Conservation (phyloP, 1,140 invertebrate genomes). For the Tribolium madens region DNA sequence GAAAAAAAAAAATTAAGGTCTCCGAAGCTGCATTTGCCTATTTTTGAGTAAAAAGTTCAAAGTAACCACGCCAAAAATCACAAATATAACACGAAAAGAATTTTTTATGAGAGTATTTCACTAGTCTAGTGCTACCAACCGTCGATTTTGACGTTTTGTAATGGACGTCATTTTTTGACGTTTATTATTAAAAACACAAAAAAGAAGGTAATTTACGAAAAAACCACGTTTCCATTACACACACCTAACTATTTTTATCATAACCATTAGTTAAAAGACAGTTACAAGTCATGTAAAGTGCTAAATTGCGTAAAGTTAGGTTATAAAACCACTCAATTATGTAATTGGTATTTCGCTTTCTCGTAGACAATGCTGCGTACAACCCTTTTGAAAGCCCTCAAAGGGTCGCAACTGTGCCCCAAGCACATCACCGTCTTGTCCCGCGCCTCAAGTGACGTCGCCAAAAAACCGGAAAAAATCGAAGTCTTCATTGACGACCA, state of each 20-base stretch:
- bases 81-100: no score
- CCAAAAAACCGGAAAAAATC: constrained; percentile 81
- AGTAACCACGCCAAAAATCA: no score
- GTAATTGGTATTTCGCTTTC: neutral
- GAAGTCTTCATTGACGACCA: constrained; percentile 99
- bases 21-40: no score
- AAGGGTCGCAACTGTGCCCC: constrained; percentile 58
- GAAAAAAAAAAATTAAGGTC: no score
- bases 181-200: constrained; percentile 4
- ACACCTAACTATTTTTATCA: no score
- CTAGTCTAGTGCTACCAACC: no score
- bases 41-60: no score
- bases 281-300: no score
- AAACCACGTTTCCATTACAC: no score
- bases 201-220: constrained; percentile 1
- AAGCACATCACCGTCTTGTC: constrained; percentile 54
- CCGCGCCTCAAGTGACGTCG: constrained; percentile 57
- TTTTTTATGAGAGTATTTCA: no score
- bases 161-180: constrained; percentile 37
- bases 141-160: constrained; percentile 24
- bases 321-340: constrained; percentile 17
- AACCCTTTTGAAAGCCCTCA: constrained; percentile 59
- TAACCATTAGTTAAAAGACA: no score
- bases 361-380: constrained; percentile 59
- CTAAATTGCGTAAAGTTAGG: constrained; percentile 14